phyloP scores from a whole-genome alignment of 2,797 vertebrate species.

The Hafferia zeledoni region DNA sequence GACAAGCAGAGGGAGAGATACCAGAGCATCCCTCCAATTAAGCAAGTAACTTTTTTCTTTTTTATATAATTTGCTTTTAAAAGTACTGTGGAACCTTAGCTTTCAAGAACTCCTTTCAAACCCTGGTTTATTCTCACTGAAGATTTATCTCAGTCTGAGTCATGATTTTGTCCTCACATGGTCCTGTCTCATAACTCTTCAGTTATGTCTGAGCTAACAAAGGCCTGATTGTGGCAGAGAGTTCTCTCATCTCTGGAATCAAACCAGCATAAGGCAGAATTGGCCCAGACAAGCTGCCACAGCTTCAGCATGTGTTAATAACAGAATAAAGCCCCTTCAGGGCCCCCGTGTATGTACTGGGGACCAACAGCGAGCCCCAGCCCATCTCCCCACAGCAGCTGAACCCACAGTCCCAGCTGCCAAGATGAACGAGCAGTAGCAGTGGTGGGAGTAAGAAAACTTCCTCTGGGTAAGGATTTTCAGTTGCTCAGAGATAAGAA shows the following conservation, averaged over 20 bases:
- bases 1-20: slow-evolving; percentile 11
- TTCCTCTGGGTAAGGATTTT: neutral
- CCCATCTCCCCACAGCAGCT: neutral
- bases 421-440: neutral
- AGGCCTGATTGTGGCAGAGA: neutral
- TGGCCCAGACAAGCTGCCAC: neutral
- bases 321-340: neutral
- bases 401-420: neutral
- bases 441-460: neutral
- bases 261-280: neutral
- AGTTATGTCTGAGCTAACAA: neutral
- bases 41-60: neutral
- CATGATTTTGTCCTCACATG: neutral
- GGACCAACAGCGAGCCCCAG: neutral
- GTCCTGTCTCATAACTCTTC: neutral
- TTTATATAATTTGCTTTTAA: neutral
- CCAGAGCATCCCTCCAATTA: neutral
- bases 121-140: neutral
- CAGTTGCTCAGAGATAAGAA: neutral
- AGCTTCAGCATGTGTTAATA: neutral
- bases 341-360: fast-evolving
- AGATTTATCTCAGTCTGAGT: neutral
- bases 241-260: neutral
- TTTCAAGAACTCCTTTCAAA: neutral
- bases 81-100: neutral